Evolutionary conservation across 2,797 vertebrate genomes (phyloP).

Genomic region (Micrastur ruficollis): DNA sequence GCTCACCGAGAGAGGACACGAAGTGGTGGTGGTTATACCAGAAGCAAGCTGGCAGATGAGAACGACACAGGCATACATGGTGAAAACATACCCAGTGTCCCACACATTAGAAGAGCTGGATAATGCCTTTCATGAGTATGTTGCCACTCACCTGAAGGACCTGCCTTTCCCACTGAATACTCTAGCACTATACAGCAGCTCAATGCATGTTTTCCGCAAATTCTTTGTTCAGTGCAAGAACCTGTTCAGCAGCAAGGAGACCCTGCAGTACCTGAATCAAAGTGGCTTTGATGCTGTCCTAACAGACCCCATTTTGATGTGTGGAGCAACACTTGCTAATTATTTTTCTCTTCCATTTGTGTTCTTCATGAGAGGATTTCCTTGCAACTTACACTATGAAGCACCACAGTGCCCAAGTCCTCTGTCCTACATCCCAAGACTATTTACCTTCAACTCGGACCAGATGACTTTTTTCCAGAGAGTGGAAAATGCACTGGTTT

Average conservation of each 20-base stretch:
- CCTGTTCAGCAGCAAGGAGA: conserved; percentile 71
- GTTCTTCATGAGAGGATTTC: conserved; percentile 75
- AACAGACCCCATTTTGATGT: conserved; percentile 72
- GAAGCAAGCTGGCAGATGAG: neutral
- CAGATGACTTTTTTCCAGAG: conserved; percentile 77
- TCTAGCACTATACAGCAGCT: neutral
- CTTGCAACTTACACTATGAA: conserved; percentile 63
- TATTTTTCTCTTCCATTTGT: conserved; percentile 71
- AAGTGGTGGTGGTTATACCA: conserved; percentile 4
- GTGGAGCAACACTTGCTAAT: conserved; percentile 69
- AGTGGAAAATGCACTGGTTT: conserved; percentile 75
- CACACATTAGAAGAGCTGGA: neutral
- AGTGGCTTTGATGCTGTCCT: conserved; percentile 77
- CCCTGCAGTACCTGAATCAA: conserved; percentile 24
- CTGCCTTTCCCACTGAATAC: conserved; percentile 46
- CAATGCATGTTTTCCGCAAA: accelerated
- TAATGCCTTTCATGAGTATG: accelerated
- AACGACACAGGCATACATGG: accelerated
- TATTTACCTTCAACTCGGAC: conserved; percentile 71
- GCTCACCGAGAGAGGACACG: conserved; percentile 74
- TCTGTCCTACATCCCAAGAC: conserved; percentile 74
- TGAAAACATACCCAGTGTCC: neutral
- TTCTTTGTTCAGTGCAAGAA: conserved; percentile 68
- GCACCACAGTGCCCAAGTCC: conserved; percentile 72
- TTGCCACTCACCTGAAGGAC: accelerated